Percentiles rank a stretch among this genome's conserved stretches.
Conservation (phyloP, 2,888 invertebrate genomes). For the Andrena fulva region DNA sequence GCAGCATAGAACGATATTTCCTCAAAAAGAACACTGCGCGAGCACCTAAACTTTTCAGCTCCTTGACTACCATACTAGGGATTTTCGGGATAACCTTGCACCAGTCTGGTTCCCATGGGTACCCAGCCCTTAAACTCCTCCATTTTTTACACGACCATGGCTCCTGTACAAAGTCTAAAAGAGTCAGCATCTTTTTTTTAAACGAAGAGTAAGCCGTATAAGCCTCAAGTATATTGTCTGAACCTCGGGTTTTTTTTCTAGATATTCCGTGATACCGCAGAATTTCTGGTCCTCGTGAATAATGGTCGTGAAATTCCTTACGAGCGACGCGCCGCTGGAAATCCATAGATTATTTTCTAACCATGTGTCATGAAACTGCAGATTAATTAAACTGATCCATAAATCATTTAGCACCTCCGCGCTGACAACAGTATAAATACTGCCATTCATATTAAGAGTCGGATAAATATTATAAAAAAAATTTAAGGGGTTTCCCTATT, state of each 20-base stretch:
- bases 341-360: conserved; percentile 9
- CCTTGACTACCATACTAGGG: conserved; percentile 23
- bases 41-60: conserved; percentile 46
- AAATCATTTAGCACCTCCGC: neutral
- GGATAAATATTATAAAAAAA: too few species aligned
- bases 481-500: too few species aligned
- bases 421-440: too few species aligned
- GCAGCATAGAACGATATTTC: neutral
- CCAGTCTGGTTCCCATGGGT: conserved; percentile 41
- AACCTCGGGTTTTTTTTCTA: conserved; percentile 23
- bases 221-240: conserved; percentile 51
- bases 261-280: conserved; percentile 18
- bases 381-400: neutral
- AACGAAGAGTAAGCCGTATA: conserved; percentile 51
- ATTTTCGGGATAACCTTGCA: conserved; percentile 44
- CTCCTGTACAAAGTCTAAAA: conserved; percentile 37
- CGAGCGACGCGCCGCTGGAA: neutral
- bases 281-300: conserved; percentile 22
- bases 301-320: conserved; percentile 29
- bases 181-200: conserved; percentile 47
- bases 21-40: conserved; percentile 13
- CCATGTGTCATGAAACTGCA: neutral
- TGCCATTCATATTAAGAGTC: too few species aligned
- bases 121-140: conserved; percentile 59
- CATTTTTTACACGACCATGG: conserved; percentile 58